A percentile compares a stretch with the other conserved stretches of the same genome.
These are phyloP conservation scores for Cololabis saira DNA, from an alignment of 2,113 vertebrate genomes.

Conservation along the genomic window DNA sequence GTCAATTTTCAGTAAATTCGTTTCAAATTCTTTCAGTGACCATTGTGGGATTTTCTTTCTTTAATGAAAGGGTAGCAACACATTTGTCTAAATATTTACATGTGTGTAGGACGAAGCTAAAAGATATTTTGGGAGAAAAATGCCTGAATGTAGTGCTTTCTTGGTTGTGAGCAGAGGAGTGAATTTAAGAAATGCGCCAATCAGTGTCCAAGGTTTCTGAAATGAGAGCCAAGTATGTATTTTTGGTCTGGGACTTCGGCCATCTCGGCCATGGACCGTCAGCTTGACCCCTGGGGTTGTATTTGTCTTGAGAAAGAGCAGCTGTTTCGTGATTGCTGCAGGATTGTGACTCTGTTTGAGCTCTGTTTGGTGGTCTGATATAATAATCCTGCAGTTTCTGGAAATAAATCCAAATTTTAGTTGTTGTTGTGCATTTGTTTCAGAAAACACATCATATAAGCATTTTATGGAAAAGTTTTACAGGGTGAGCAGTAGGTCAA, in stretches of 20 bases:
- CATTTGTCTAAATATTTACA: no score
- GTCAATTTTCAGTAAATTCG: no score
- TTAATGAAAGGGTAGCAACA: no score
- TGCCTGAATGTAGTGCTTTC: background rate
- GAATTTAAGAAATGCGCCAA: constrained; percentile 4
- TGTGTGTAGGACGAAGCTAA: no score
- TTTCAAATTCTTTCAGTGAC: no score
- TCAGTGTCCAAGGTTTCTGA: constrained; percentile 14
- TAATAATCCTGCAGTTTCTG: background rate
- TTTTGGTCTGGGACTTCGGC: constrained; percentile 56
- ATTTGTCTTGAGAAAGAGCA: constrained; percentile 53
- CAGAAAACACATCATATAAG: background rate
- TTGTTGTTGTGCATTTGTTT: background rate
- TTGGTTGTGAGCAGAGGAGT: background rate
- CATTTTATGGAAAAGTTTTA: background rate
- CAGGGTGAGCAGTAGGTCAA: background rate
- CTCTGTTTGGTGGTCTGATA: constrained; percentile 2
- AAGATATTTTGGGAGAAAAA: no score
- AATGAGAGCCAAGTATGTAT: constrained; percentile 57
- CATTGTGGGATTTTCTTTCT: no score
- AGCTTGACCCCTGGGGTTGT: constrained; percentile 52
- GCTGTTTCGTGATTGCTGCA: constrained; percentile 44
- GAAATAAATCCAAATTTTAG: background rate
- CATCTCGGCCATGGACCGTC: constrained; percentile 40
- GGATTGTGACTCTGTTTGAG: constrained; percentile 16